A percentile compares a stretch with the other conserved stretches of the same genome.
phyloP scores from a whole-genome alignment of 2,797 vertebrate genomes.

The Zonotrichia albicollis region DNA sequence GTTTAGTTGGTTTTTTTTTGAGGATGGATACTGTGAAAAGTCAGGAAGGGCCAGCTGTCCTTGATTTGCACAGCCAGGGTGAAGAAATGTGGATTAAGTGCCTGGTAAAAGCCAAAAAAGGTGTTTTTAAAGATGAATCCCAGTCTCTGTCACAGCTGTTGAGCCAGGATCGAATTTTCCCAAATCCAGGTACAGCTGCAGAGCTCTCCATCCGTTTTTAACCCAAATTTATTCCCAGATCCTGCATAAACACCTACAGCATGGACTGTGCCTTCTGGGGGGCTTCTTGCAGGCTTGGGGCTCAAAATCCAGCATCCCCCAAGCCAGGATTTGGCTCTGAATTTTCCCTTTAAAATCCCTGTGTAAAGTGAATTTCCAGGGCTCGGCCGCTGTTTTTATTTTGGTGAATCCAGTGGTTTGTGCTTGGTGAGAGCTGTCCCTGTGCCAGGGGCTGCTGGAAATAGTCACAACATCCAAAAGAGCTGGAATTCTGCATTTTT shows the following conservation, averaged over 20 bases:
- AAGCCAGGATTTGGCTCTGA: not conserved
- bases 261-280: not conserved
- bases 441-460: conserved; percentile 3
- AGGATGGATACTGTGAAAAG: not conserved
- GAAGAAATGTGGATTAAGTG: not conserved
- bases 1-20: not conserved
- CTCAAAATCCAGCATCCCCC: not conserved
- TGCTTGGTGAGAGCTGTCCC: not conserved
- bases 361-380: not conserved
- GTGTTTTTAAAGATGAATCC: not conserved
- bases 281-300: not conserved
- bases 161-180: not conserved
- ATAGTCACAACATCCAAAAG: not conserved
- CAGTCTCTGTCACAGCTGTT: not conserved
- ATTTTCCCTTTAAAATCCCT: not conserved
- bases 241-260: not conserved
- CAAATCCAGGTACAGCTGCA: not conserved
- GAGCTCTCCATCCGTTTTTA: not conserved
- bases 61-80: not conserved
- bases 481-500: conserved; percentile 3
- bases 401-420: not conserved
- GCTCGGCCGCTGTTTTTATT: not conserved
- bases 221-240: not conserved
- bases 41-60: conserved; percentile 2
- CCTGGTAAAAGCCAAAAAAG: not conserved